These are phyloP conservation scores for Alloplasta piceator DNA, from an alignment of 2,888 invertebrate species.

Conservation along the genomic window DNA sequence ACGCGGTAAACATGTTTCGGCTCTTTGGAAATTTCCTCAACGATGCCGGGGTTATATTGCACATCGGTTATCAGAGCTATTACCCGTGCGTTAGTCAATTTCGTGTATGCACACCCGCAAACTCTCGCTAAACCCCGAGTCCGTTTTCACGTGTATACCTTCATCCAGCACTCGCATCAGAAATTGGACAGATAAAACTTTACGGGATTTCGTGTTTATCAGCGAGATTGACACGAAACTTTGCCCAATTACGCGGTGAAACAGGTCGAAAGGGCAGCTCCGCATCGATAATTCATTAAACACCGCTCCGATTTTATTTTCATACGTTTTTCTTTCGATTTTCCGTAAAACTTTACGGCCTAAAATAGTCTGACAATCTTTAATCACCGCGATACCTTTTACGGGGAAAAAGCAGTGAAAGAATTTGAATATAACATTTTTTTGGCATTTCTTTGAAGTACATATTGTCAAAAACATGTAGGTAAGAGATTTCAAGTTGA, in stretches of 20 bases:
- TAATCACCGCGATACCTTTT: neutral
- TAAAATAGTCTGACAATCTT: neutral
- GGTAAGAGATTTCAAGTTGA: too few species aligned
- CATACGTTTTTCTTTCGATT: neutral
- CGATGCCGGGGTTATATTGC: conserved; percentile 42
- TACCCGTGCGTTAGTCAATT: conserved; percentile 65
- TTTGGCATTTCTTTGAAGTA: too few species aligned
- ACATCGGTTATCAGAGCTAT: conserved; percentile 65
- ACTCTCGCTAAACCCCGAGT: conserved; percentile 30
- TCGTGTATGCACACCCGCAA: conserved; percentile 44
- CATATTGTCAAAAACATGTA: too few species aligned
- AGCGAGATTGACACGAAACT: neutral
- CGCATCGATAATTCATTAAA: neutral
- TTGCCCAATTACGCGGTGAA: conserved; percentile 17
- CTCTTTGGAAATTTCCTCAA: conserved; percentile 38
- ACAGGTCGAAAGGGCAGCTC: neutral
- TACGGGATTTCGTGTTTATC: conserved; percentile 19
- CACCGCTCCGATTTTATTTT: neutral
- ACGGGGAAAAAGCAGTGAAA: too few species aligned
- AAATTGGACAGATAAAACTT: conserved; percentile 65
- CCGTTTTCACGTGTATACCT: conserved; percentile 1
- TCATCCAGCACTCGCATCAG: conserved; percentile 13
- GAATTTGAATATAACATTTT: too few species aligned
- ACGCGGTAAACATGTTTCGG: conserved; percentile 53
- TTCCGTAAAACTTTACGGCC: neutral